Base-by-base conservation (phyloP, 2,113 vertebrate species). In the Eupsittula cactorum region DNA sequence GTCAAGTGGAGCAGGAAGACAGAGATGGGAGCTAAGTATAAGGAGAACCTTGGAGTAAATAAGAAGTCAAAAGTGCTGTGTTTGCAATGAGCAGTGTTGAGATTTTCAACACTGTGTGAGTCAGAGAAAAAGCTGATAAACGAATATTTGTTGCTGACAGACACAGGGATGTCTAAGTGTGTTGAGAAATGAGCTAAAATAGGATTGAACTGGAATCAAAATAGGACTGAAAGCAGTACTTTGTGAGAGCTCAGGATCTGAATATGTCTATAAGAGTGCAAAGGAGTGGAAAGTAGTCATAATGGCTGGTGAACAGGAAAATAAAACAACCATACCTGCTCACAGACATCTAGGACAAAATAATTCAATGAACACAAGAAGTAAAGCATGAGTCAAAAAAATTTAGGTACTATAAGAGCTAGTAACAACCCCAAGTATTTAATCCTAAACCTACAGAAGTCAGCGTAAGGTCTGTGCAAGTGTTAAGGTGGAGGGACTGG, bases 1-100 rank as follows among this genome's bases (percentile, higher is more conserved):
- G 85, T 83, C 83, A 92, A 97, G 84, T 87, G 91, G 92, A 96
- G 92, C 74, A 65, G 35, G 76, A 90, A 95, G 86, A 29, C 49
- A 19, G 82, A 85, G 74, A 59, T 96, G 94, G 91, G 79, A 92
- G 91, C 74, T 87, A 82, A 73, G 47, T 27, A 20, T 15, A 74
- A 87, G 77, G 74, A 91, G 92, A 91, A 71, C 46, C 47, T 79
- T 77, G 50, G 74, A 68, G 53, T 65, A 76, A 91, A 71, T 60
- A 41, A 63, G 31, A 64, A 81, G 50, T 59, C 52, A 65, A 41
- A 91, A 73, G 33, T 46, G 65, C 83, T 69, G 49, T 63, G 37
- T 69, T 86, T 94, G 74, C 70, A 68, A 18, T 20, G 74, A 92
- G 57, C 39, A 41, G 10, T 1, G 35, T 9, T 68, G 64, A 88